phyloP scores from a whole-genome alignment of 2,113 vertebrate genomes.

The Brachyistius frenatus region DNA sequence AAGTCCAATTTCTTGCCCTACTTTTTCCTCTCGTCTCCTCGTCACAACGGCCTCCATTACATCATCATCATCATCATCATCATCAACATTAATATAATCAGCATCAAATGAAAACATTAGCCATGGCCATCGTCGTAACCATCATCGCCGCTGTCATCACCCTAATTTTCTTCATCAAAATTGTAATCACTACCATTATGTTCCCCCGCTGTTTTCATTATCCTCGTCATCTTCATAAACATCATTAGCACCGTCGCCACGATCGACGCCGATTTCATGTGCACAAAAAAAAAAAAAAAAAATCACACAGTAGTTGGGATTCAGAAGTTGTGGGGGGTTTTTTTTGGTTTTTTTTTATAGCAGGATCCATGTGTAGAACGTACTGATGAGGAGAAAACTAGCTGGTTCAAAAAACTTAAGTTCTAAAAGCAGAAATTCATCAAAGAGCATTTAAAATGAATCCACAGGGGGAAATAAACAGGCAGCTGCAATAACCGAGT shows the following conservation, averaged over 20 bases:
- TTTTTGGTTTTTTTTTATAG: neutral
- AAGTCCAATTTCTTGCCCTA: neutral
- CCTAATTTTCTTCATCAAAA: slow-evolving; percentile 60
- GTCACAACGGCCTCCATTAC: neutral
- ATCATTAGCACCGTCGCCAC: slow-evolving; percentile 30
- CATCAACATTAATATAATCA: slow-evolving; percentile 60
- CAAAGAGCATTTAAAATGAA: slow-evolving; percentile 37
- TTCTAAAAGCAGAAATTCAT: slow-evolving; percentile 6
- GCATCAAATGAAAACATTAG: slow-evolving; percentile 54
- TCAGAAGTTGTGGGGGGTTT: neutral
- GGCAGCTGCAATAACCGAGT: slow-evolving; percentile 4
- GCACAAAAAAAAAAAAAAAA: slow-evolving; percentile 48
- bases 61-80: slow-evolving; percentile 22
- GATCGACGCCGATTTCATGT: slow-evolving; percentile 45
- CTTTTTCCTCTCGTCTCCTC: slow-evolving; percentile 3
- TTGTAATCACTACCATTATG: slow-evolving; percentile 48
- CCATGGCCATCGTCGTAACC: slow-evolving; percentile 9
- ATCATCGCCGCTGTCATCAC: slow-evolving; percentile 27
- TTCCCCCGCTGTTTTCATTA: slow-evolving; percentile 50
- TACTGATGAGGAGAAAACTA: neutral
- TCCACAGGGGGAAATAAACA: slow-evolving; percentile 7
- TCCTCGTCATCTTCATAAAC: slow-evolving; percentile 36
- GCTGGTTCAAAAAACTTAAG: slow-evolving; percentile 5
- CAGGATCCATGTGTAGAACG: neutral
- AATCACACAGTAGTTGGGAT: neutral